Evolutionary conservation across 2,113 vertebrate genomes (phyloP), one percentile per base, ranked within the genome.

Genomic region (Otocyon megalotis): DNA sequence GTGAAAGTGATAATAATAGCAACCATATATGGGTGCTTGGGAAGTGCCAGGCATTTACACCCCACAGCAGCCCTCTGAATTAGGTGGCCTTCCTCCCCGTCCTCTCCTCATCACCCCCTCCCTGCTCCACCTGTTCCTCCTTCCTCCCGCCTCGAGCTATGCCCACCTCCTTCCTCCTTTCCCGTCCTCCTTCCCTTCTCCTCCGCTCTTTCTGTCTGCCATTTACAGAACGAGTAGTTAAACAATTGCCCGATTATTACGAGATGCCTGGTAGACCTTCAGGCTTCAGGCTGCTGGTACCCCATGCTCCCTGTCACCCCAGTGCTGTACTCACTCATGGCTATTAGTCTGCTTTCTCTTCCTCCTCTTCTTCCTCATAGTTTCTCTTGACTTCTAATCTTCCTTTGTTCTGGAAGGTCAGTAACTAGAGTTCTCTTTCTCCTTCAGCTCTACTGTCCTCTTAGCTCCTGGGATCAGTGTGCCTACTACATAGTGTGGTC

Each of bases 141-240:
- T 15, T 43, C 30, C 20, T 17, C 17, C 22, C 11, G 3, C 0
- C 10, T 56, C 2, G 12, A 0, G 2, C 17, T 17, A 10, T 8
- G 3, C 30, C 14, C 3, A 2, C 4, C 15, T 35, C 37, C 30
- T 50, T 14, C 35, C 6, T 37, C 11, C 12, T 17, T 7, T 9
- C 8, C 6, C 32, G 14, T 16, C 10, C 43, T 6, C 54, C 30
- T 43, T 16, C 26, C 20, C 32, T 17, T 63, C 35, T 62, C 7
- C 19, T 58, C 67, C 24, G 50, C 43, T 17, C 8, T 7, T 60
- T 20, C 28, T 37, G 72, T 17, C 50, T 60, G n/a, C 37, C 26
- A 16, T 92, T 95, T 63, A 56, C 0, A 20, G 79, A 77, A 88
- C 71, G 30, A n/a, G 65, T 26, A 4, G 0, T 83, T 58, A 32